Evolutionary conservation across 2,888 invertebrate species (phyloP).

Genomic region (Scaptomyza reducta): DNA sequence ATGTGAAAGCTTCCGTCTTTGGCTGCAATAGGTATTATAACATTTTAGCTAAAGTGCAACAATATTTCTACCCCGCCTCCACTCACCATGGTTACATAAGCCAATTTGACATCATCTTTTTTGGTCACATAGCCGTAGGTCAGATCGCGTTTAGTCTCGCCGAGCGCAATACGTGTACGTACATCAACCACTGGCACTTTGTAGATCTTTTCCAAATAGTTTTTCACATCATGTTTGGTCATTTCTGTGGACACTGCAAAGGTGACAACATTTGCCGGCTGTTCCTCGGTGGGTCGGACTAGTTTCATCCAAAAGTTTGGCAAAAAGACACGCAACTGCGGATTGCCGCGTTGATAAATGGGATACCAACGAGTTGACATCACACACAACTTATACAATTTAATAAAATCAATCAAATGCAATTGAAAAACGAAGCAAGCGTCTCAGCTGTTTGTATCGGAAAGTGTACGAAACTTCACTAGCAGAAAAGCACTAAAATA

Average conservation of each 20-base stretch:
- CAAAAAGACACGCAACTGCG: slow-evolving; percentile 95
- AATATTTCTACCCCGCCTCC: background rate
- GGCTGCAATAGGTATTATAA: slow-evolving; percentile 85
- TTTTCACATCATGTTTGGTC: slow-evolving; percentile 94
- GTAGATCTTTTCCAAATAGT: slow-evolving; percentile 98
- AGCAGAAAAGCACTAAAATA: slow-evolving; percentile 49
- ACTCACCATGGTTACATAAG: slow-evolving; percentile 91
- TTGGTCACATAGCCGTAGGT: slow-evolving; percentile 89
- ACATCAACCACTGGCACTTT: slow-evolving; percentile 92
- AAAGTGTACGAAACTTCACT: slow-evolving; percentile 7
- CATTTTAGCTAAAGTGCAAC: background rate
- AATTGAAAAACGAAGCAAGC: slow-evolving; percentile 5
- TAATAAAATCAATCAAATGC: slow-evolving; percentile 22
- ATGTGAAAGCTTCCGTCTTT: slow-evolving; percentile 89
- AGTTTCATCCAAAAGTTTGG: slow-evolving; percentile 99
- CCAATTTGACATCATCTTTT: slow-evolving; percentile 92
- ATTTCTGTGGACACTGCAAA: slow-evolving; percentile 97
- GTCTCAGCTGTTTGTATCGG: slow-evolving; percentile 36
- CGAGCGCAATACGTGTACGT: slow-evolving; percentile 89
- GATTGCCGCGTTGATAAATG: slow-evolving; percentile 94
- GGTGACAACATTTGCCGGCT: slow-evolving; percentile 92
- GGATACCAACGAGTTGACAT: slow-evolving; percentile 90
- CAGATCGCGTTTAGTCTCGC: slow-evolving; percentile 87
- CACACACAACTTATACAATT: background rate
- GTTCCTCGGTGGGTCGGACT: slow-evolving; percentile 87